These are phyloP conservation scores for Petromus typicus DNA, from an alignment of 2,113 vertebrate species.

Conservation along the genomic window DNA sequence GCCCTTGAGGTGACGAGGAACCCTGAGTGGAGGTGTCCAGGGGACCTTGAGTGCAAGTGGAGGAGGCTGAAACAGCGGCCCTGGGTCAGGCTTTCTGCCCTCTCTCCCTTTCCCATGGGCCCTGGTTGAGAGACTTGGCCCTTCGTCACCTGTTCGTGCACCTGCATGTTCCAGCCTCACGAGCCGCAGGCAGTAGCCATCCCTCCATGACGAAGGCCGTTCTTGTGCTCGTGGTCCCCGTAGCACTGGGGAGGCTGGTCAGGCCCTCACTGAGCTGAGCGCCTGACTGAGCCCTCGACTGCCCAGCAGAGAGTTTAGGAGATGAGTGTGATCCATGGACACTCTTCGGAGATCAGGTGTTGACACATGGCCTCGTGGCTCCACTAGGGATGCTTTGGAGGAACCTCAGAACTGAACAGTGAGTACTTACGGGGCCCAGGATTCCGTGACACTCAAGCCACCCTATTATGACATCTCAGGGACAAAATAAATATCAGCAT, in stretches of 20 bases:
- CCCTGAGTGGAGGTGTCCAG: neutral
- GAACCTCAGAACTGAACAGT: neutral
- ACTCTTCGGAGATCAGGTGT: neutral
- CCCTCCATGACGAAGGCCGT: neutral
- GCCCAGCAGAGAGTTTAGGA: neutral
- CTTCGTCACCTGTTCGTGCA: neutral
- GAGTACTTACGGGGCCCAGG: neutral
- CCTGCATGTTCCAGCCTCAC: neutral
- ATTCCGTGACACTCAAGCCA: neutral
- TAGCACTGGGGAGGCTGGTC: neutral
- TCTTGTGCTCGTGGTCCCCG: neutral
- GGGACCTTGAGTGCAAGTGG: neutral
- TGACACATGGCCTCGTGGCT: neutral
- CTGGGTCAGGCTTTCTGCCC: neutral
- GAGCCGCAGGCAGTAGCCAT: neutral
- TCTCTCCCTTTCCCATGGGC: neutral
- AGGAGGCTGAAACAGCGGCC: neutral
- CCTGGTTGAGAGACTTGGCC: neutral
- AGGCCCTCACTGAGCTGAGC: neutral
- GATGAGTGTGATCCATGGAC: fast-evolving
- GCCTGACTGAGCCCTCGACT: neutral
- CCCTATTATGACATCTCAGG: neutral
- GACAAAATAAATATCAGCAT: neutral
- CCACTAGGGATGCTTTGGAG: neutral
- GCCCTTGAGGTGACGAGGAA: neutral